phyloP scores from a whole-genome alignment of 2,797 vertebrate species.

The Eulemur coronatus region DNA sequence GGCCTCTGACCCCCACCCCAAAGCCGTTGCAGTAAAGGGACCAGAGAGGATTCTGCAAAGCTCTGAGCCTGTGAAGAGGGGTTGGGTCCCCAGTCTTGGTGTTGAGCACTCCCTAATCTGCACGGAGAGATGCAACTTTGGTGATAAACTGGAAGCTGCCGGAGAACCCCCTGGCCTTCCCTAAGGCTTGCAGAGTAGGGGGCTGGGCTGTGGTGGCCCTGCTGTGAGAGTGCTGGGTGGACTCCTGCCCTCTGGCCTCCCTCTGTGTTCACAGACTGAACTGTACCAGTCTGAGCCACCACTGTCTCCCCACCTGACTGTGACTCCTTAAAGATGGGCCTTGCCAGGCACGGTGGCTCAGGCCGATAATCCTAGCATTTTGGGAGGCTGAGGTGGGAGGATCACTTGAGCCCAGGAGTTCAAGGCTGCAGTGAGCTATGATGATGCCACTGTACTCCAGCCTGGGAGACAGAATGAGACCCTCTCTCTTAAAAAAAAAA shows the following conservation, averaged over 20 bases:
- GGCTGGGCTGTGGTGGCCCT: not conserved
- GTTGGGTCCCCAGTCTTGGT: not conserved
- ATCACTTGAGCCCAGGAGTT: not conserved
- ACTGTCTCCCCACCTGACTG: not conserved
- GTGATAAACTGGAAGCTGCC: not conserved
- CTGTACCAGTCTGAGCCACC: accelerated
- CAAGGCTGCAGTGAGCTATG: not conserved
- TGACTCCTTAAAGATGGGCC: not conserved
- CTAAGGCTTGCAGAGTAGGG: not conserved
- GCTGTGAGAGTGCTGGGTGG: not conserved
- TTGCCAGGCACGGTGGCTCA: not conserved
- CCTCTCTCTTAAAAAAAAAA: not conserved
- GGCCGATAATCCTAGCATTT: not conserved
- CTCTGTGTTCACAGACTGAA: not conserved
- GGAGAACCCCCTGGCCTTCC: not conserved
- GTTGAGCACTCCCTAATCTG: not conserved
- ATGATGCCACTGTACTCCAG: not conserved
- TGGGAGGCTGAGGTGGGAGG: not conserved
- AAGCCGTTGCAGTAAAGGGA: not conserved
- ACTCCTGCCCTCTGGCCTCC: not conserved
- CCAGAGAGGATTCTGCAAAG: not conserved
- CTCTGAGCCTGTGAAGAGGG: not conserved
- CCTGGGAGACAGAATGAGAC: not conserved
- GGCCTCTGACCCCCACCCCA: accelerated
- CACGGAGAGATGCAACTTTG: not conserved